phyloP scores from a whole-genome alignment of 2,888 invertebrate species.

The Hirtodrosophila alboralis region DNA sequence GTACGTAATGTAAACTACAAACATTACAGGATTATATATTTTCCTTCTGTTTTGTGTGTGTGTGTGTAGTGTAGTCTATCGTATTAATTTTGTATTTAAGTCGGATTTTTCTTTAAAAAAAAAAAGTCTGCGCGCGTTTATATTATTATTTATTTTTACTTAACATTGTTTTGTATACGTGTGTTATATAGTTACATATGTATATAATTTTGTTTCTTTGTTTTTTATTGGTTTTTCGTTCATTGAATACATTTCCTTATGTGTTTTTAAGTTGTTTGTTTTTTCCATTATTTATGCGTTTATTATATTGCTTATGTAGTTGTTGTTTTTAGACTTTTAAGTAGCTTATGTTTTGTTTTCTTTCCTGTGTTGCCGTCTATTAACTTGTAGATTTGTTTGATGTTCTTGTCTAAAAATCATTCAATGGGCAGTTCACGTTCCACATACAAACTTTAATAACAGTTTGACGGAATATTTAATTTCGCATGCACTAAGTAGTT shows the following conservation, averaged over 20 bases:
- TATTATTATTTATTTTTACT: constrained; percentile 30
- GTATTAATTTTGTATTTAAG: constrained; percentile 31
- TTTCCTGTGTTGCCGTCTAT: constrained; percentile 12
- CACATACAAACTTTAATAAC: constrained; percentile 58
- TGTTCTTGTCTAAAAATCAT: constrained; percentile 65
- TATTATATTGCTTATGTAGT: constrained; percentile 61
- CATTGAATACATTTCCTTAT: constrained; percentile 53
- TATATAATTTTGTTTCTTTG: constrained; percentile 44
- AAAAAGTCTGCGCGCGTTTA: constrained; percentile 47
- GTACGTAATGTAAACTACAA: constrained; percentile 46
- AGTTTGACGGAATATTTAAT: constrained; percentile 32
- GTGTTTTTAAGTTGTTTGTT: constrained; percentile 33
- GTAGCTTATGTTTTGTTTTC: constrained; percentile 27
- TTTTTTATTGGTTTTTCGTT: constrained; percentile 2
- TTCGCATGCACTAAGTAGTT: constrained; percentile 37
- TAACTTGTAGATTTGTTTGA: constrained; percentile 13
- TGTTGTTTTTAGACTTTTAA: constrained; percentile 27
- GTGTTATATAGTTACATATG: constrained; percentile 57
- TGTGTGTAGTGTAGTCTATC: constrained; percentile 40
- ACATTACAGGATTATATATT: constrained; percentile 50
- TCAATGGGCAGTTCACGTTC: constrained; percentile 76
- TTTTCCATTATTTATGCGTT: constrained; percentile 59
- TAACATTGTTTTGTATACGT: constrained; percentile 49
- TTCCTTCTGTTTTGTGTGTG: constrained; percentile 62
- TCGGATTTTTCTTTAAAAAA: constrained; percentile 47